Evolutionary conservation across 1,140 invertebrate species (phyloP).

Genomic region (Sesamia nonagrioides): DNA sequence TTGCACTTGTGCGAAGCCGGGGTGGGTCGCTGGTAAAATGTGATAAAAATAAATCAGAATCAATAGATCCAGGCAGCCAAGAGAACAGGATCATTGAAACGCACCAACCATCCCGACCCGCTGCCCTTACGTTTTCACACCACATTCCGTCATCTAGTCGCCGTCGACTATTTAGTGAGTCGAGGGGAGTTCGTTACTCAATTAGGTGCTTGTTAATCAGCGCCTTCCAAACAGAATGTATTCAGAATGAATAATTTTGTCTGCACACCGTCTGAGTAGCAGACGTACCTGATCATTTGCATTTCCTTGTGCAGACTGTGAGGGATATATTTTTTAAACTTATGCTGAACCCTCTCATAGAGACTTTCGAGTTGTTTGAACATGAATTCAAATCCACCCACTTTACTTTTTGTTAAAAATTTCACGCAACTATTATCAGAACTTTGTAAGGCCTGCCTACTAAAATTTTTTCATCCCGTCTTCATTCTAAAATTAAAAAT

Average conservation of each 20-base stretch:
- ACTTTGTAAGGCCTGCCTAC: too few species aligned
- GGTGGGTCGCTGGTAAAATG: too few species aligned
- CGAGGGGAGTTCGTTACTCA: constrained; percentile 82
- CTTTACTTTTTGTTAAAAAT: too few species aligned
- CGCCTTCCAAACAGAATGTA: constrained; percentile 81
- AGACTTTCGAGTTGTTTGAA: background rate
- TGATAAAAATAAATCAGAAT: too few species aligned
- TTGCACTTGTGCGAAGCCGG: too few species aligned
- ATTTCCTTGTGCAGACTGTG: constrained; percentile 58
- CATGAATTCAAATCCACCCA: too few species aligned
- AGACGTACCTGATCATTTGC: constrained; percentile 62
- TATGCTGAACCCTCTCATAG: background rate
- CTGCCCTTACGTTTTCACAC: background rate
- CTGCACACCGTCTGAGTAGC: constrained; percentile 53
- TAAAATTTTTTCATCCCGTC: too few species aligned
- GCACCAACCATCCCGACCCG: background rate
- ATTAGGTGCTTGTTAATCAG: constrained; percentile 82
- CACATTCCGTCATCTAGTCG: constrained; percentile 58
- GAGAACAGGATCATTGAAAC: too few species aligned
- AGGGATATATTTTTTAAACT: background rate
- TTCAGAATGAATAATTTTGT: constrained; percentile 77
- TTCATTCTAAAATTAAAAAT: too few species aligned
- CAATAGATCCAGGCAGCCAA: too few species aligned
- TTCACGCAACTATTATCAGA: too few species aligned
- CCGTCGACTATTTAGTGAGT: constrained; percentile 80